Evolutionary conservation across 2,113 vertebrate species (phyloP).

Genomic region (Accipiter cooperii): DNA sequence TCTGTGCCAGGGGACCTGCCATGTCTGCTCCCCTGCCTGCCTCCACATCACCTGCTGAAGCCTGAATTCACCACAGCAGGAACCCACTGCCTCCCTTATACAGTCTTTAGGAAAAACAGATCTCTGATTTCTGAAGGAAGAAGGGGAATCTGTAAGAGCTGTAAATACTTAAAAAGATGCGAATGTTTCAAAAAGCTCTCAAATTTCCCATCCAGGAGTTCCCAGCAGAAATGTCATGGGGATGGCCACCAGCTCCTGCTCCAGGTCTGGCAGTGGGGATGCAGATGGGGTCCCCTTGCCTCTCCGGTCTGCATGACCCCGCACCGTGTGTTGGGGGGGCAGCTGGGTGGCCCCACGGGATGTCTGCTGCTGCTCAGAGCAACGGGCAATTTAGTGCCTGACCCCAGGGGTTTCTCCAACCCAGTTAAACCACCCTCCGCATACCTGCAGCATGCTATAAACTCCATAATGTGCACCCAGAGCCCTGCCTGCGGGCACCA

Average conservation of each 20-base stretch:
- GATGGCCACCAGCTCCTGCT: neutral
- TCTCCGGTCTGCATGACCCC: neutral
- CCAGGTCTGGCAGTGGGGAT: neutral
- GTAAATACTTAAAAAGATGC: neutral
- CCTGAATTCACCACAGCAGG: neutral
- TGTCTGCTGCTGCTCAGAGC: neutral
- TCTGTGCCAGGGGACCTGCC: neutral
- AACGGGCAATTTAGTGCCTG: neutral
- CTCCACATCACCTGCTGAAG: neutral
- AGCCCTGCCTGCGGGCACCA: neutral
- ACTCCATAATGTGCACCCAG: fast-evolving
- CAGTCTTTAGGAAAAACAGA: neutral
- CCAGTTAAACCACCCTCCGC: neutral
- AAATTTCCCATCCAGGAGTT: neutral
- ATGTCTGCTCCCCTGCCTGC: neutral
- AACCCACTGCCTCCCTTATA: neutral
- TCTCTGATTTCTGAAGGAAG: neutral
- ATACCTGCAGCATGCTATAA: neutral
- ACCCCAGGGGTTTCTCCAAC: neutral
- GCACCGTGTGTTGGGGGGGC: fast-evolving
- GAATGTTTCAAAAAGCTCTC: neutral
- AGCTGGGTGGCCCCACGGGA: neutral
- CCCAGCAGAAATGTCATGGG: neutral
- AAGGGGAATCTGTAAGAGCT: neutral
- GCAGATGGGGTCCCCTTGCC: neutral